phyloP scores from a whole-genome alignment of 2,888 invertebrate species.

The Brassicogethes aeneus region DNA sequence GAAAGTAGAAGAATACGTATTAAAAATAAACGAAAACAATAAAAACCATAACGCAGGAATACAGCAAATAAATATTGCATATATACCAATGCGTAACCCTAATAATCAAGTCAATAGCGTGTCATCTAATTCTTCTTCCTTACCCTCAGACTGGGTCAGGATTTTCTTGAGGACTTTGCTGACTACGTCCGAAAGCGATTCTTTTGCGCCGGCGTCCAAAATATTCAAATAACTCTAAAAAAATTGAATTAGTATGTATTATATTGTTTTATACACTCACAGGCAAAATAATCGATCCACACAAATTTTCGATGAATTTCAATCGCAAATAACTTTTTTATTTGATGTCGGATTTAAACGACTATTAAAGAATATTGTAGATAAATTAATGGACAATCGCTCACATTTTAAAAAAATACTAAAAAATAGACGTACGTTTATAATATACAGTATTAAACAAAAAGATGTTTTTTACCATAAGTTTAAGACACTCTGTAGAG shows the following conservation, averaged over 20 bases:
- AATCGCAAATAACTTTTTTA: too few species aligned
- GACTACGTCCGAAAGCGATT: conserved; percentile 82
- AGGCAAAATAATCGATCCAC: too few species aligned
- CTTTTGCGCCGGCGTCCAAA: conserved; percentile 80
- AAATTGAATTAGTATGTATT: conserved; percentile 7
- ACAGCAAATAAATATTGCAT: background rate
- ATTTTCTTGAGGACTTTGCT: conserved; percentile 79
- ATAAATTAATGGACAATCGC: too few species aligned
- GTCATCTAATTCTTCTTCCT: conserved; percentile 88
- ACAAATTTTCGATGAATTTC: too few species aligned
- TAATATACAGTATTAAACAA: too few species aligned
- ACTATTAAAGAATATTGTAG: too few species aligned
- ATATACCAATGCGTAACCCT: background rate
- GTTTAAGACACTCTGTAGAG: too few species aligned
- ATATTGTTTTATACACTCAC: too few species aligned
- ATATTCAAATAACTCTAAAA: conserved; percentile 62
- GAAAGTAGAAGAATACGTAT: background rate
- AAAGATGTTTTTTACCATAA: too few species aligned
- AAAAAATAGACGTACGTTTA: too few species aligned
- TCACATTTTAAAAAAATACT: too few species aligned
- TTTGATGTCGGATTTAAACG: too few species aligned
- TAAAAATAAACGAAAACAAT: background rate
- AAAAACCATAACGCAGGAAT: background rate
- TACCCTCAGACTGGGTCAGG: conserved; percentile 66
- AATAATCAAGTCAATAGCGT: conserved; percentile 72